Conservation (phyloP, 2,113 vertebrate genomes). For the Laticauda laticaudata region DNA sequence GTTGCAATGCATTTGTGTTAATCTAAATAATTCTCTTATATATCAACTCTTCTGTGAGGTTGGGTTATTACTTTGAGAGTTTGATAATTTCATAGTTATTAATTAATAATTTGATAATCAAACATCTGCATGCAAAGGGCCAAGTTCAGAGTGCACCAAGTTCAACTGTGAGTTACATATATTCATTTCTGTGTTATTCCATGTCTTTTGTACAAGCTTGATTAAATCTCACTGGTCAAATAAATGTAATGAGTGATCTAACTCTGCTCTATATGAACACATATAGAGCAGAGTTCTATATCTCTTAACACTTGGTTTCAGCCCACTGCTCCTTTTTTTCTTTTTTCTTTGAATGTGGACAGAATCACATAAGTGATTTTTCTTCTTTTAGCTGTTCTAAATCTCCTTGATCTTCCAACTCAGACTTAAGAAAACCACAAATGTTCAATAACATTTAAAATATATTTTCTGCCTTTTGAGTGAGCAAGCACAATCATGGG, state of each 20-base stretch:
- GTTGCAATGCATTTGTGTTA: not conserved
- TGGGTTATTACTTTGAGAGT: too few relatives aligned
- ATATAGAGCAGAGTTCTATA: too few relatives aligned
- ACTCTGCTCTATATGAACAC: slow-evolving; percentile 15
- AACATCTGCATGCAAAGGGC: not conserved
- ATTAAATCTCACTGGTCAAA: slow-evolving; percentile 33
- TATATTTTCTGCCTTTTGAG: slow-evolving; percentile 40
- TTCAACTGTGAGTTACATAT: not conserved
- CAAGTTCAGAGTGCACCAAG: not conserved
- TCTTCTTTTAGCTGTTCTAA: slow-evolving; percentile 34
- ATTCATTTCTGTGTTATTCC: not conserved
- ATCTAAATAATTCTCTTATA: not conserved
- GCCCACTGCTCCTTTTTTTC: not conserved
- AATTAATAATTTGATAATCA: not conserved
- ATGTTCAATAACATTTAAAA: slow-evolving; percentile 46
- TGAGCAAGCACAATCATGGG: slow-evolving; percentile 37
- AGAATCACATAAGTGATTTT: slow-evolving; percentile 15
- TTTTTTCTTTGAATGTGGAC: not conserved
- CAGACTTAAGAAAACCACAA: slow-evolving; percentile 7
- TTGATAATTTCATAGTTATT: too few relatives aligned
- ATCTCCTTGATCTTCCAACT: slow-evolving; percentile 21
- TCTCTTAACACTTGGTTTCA: not conserved
- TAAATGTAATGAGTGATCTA: slow-evolving; percentile 23
- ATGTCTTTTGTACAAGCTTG: slow-evolving; percentile 27
- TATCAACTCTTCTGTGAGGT: not conserved